phyloP scores from a whole-genome alignment of 2,888 invertebrate genomes.

The Drosophila aldrichi region DNA sequence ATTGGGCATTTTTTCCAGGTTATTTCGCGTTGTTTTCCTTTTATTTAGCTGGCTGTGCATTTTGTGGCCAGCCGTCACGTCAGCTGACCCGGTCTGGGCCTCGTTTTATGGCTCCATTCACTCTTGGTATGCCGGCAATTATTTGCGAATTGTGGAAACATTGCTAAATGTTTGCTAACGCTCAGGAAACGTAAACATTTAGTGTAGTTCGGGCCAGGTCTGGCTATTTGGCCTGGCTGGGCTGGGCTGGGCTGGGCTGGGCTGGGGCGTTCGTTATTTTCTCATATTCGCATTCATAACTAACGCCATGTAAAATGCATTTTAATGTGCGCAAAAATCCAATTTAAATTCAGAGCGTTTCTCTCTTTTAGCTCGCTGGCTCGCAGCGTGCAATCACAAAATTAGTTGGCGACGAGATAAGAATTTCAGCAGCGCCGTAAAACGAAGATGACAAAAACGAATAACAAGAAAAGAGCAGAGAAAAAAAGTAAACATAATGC shows the following conservation, averaged over 20 bases:
- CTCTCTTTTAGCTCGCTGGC: conserved; percentile 37
- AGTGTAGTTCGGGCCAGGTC: conserved; percentile 54
- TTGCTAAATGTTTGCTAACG: conserved; percentile 74
- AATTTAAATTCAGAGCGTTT: conserved; percentile 84
- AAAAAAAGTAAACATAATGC: conserved; percentile 53
- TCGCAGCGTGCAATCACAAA: conserved; percentile 74
- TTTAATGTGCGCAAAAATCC: conserved; percentile 83
- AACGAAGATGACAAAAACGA: conserved; percentile 14
- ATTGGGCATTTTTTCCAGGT: conserved; percentile 29
- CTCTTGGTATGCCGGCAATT: conserved; percentile 63
- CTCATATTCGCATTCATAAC: conserved; percentile 79
- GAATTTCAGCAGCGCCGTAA: conserved; percentile 66
- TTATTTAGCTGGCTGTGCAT: conserved; percentile 18
- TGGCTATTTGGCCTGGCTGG: conserved; percentile 4
- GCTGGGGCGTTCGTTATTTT: conserved; percentile 5
- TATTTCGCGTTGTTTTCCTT: conserved; percentile 12
- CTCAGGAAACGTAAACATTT: conserved; percentile 81
- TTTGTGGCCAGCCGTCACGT: conserved; percentile 70
- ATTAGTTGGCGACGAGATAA: conserved; percentile 79
- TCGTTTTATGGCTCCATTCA: conserved; percentile 65
- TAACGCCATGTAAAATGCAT: conserved; percentile 78
- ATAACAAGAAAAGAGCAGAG: background rate
- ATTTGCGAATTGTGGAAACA: conserved; percentile 69
- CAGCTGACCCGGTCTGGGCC: conserved; percentile 50
- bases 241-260: background rate